Base-by-base conservation (phyloP, 2,113 vertebrate genomes). In the Microcebus tavaratra region DNA sequence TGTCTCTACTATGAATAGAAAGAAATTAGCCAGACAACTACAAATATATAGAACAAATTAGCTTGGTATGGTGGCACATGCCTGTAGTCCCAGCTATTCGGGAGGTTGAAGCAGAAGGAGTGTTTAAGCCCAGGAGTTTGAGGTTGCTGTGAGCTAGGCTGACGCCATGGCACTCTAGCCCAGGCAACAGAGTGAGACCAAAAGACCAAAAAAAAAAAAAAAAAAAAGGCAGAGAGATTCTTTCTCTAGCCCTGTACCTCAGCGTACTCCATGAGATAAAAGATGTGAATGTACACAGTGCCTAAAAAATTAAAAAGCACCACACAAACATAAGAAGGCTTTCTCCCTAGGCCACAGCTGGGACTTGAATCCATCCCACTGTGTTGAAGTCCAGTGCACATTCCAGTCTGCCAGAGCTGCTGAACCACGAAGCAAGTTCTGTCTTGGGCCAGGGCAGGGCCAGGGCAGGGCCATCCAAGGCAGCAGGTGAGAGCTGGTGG, bases 331-430 rank as follows among this genome's bases (percentile, higher is more conserved):
- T 63, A 42, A 45, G 3, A 36, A 17, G 6, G 18, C 8, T 53
- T 53, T 39, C 21, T 70, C 39, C 23, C 45, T 21, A 34, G 25
- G 45, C 34, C 75, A 59, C 5, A 15, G 73, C 21, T 72, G 31
- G 85, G 23, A 75, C 81, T 87, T 53, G 80, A 75, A 61, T 59
- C 76, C 53, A 80, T 31, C 17, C 36, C 39, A 11, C 20, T 7
- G 0, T 11, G 31, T 55, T 42, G 1, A 72, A 92, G 50, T 68
- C 29, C 80, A 13, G 23, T 8, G 34, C n/a, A 89, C 39, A 39
- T 25, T 31, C 65, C 1, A 34, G 0, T 2, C 17, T 12, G 12
- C n/a, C 27, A 17, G 17, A 57, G 57, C 23, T 11, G 1, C 45
- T 20, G 25, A 48, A 34, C 72, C 59, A 20, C 25, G 29, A 50